Evolutionary conservation across 2,888 invertebrate genomes (phyloP).

Genomic region (Tanypteryx hageni): DNA sequence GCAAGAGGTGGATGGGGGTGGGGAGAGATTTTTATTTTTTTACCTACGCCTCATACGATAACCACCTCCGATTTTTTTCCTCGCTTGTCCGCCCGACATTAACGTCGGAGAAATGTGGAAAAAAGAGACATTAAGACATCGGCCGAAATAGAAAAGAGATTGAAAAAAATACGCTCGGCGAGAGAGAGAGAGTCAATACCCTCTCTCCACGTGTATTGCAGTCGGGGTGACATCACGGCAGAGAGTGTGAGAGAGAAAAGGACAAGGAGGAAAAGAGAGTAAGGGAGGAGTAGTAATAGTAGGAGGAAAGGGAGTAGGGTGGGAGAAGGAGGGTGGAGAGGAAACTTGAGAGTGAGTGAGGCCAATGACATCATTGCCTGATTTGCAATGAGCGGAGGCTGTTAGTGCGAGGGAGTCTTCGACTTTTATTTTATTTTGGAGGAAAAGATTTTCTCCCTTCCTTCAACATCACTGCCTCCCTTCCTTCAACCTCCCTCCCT

Average conservation of each 20-base stretch:
- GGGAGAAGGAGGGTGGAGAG: background rate
- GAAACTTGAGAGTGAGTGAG: background rate
- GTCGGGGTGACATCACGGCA: conserved; percentile 20
- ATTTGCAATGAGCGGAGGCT: background rate
- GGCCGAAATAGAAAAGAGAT: too few species aligned
- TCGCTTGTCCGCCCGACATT: too few species aligned
- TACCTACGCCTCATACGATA: too few species aligned
- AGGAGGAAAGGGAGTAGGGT: background rate
- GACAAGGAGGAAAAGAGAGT: too few species aligned
- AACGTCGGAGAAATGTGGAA: too few species aligned
- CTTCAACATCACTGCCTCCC: background rate
- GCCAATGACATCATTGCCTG: conserved; percentile 37
- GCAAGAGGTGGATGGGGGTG: too few species aligned
- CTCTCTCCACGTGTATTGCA: background rate
- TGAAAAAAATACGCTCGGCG: background rate
- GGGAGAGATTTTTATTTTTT: too few species aligned
- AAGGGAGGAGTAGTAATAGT: background rate
- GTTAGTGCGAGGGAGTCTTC: background rate
- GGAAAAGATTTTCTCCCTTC: background rate
- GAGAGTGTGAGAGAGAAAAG: background rate
- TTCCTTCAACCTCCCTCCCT: background rate
- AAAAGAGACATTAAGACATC: too few species aligned
- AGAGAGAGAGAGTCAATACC: conserved; percentile 4
- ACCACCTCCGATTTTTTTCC: too few species aligned
- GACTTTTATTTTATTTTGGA: background rate